Percentiles rank a stretch among this genome's conserved stretches.
These are phyloP conservation scores for Melieria picta DNA, from an alignment of 2,888 invertebrate genomes.

Conservation along the genomic window DNA sequence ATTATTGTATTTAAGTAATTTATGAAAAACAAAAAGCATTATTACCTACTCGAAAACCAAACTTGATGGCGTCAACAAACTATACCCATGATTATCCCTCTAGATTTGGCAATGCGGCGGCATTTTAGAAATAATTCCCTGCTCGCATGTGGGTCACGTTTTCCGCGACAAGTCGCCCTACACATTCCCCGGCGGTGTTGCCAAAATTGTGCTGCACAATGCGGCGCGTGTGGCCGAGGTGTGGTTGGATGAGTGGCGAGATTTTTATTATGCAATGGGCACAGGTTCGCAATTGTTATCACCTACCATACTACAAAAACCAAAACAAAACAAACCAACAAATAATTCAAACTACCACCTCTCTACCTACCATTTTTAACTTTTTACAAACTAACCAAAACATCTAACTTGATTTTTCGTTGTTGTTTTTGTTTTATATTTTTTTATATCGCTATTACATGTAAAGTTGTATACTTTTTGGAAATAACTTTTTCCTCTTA, in stretches of 20 bases:
- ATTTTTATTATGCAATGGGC: constrained; percentile 99
- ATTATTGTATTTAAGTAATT: background rate
- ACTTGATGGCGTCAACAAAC: constrained; percentile 1
- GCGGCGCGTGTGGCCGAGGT: constrained; percentile 98
- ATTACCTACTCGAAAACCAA: constrained; percentile 11
- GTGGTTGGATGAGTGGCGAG: constrained; percentile 99
- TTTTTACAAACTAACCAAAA: background rate
- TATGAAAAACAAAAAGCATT: background rate
- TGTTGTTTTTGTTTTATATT: background rate
- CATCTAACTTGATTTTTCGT: background rate
- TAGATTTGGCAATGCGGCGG: constrained; percentile 98
- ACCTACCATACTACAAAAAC: constrained; percentile 13
- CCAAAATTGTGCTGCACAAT: constrained; percentile 97
- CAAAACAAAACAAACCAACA: background rate
- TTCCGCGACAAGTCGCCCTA: constrained; percentile 98
- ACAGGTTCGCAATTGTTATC: constrained; percentile 78
- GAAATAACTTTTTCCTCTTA: background rate
- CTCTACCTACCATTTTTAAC: background rate
- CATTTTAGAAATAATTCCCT: constrained; percentile 92
- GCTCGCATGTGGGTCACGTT: constrained; percentile 96
- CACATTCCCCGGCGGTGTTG: constrained; percentile 98
- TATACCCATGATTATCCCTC: constrained; percentile 32
- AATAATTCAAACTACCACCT: constrained; percentile 10
- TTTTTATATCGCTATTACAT: background rate
- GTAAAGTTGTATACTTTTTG: background rate